These are phyloP conservation scores for Rhipidura dahli DNA, from an alignment of 2,113 vertebrate genomes.

Conservation along the genomic window DNA sequence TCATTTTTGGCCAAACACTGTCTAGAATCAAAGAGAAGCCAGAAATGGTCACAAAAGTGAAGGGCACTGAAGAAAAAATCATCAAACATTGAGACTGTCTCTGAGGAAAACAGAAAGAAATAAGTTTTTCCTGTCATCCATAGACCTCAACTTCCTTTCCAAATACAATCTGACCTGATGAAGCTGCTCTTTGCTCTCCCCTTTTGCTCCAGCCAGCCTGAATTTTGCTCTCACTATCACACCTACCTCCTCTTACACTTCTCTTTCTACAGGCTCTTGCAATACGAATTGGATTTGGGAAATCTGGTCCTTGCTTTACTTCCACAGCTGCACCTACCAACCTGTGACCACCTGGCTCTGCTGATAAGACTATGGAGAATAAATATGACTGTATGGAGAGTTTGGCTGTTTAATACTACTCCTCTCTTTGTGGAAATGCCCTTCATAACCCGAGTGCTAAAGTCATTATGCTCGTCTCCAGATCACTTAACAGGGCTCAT, in stretches of 20 bases:
- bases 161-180: background rate
- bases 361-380: background rate
- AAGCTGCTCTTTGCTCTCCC: background rate
- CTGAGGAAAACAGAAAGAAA: background rate
- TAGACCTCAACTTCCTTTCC: background rate
- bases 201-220: background rate
- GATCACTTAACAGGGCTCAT: slow-evolving; percentile 26
- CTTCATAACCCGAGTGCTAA: background rate
- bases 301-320: background rate
- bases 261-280: background rate
- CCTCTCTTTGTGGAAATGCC: slow-evolving; percentile 8
- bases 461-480: slow-evolving; percentile 8
- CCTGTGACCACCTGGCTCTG: background rate
- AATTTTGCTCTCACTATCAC: background rate
- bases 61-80: background rate
- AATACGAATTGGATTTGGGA: background rate
- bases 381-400: background rate
- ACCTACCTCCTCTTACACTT: background rate
- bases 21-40: background rate
- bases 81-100: background rate
- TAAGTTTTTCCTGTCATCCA: background rate
- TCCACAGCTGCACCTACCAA: background rate
- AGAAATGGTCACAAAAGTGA: background rate
- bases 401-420: background rate
- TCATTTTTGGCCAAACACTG: background rate